phyloP scores from a whole-genome alignment of 2,113 vertebrate species.

The Cyprinodon variegatus region DNA sequence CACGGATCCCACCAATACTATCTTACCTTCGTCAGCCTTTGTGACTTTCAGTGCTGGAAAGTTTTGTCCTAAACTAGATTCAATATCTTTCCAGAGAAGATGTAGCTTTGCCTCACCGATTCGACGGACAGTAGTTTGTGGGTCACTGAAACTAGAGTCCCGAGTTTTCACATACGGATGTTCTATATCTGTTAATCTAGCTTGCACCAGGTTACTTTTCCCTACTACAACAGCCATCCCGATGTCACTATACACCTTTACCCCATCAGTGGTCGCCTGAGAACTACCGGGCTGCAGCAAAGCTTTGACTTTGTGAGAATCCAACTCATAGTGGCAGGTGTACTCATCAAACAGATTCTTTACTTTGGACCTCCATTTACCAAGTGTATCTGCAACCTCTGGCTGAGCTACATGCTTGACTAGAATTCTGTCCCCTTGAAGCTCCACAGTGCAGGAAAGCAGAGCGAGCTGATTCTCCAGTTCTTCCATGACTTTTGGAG shows the following conservation, averaged over 20 bases:
- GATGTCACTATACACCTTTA: constrained; percentile 38
- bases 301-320: constrained; percentile 27
- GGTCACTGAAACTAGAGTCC: not conserved
- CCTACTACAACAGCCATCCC: constrained; percentile 49
- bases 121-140: constrained; percentile 8
- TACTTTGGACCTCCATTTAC: constrained; percentile 34
- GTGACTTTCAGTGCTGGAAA: constrained; percentile 42
- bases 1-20: constrained; percentile 46
- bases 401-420: constrained; percentile 1
- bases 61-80: constrained; percentile 13
- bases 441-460: constrained; percentile 8
- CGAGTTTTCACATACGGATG: not conserved
- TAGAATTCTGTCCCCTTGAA: constrained; percentile 7
- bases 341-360: constrained; percentile 23
- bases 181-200: constrained; percentile 1
- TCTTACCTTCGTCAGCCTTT: constrained; percentile 22
- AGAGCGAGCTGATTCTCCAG: constrained; percentile 12
- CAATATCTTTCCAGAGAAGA: constrained; percentile 56
- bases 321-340: constrained; percentile 29
- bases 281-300: constrained; percentile 25
- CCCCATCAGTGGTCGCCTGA: not conserved
- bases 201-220: constrained; percentile 6
- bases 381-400: not conserved
- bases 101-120: constrained; percentile 54
- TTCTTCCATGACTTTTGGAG: constrained; percentile 1